Conservation (phyloP, 2,113 vertebrate species). For the Salvator merianae region DNA sequence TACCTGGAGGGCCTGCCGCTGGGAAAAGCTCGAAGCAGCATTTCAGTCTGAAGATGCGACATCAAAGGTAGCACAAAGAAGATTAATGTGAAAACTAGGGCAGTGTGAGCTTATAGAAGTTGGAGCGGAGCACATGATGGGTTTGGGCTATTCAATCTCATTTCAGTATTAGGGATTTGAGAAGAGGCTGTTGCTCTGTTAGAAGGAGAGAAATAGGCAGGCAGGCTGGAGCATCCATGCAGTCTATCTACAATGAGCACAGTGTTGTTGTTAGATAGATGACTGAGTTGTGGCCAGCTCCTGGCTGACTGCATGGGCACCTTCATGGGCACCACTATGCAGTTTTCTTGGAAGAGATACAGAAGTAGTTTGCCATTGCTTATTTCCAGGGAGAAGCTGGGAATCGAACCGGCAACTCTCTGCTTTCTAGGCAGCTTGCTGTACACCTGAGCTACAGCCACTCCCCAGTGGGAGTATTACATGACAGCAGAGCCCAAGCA, state of each 20-base stretch:
- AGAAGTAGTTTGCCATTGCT: no score
- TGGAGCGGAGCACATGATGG: background rate
- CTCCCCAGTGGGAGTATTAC: background rate
- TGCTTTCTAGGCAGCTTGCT: background rate
- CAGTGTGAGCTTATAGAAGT: background rate
- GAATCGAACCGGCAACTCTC: no score
- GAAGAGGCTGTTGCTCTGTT: background rate
- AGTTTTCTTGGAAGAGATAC: no score
- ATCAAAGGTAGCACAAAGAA: background rate
- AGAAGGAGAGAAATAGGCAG: background rate
- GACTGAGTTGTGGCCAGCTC: background rate
- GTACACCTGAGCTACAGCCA: background rate
- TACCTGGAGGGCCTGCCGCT: background rate
- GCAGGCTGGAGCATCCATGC: background rate
- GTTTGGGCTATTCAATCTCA: background rate
- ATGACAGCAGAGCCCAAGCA: background rate
- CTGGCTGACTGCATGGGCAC: background rate
- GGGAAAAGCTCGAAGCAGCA: background rate
- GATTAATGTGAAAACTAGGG: slow-evolving; percentile 19
- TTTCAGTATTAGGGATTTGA: background rate
- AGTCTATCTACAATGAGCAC: no score
- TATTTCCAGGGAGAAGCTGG: no score
- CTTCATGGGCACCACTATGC: background rate
- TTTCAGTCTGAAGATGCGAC: background rate
- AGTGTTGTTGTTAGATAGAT: no score